A percentile compares a stretch with the other conserved stretches of the same genome.
These are phyloP conservation scores for Ceraclea dissimilis DNA, from an alignment of 2,888 invertebrate species.

Conservation along the genomic window DNA sequence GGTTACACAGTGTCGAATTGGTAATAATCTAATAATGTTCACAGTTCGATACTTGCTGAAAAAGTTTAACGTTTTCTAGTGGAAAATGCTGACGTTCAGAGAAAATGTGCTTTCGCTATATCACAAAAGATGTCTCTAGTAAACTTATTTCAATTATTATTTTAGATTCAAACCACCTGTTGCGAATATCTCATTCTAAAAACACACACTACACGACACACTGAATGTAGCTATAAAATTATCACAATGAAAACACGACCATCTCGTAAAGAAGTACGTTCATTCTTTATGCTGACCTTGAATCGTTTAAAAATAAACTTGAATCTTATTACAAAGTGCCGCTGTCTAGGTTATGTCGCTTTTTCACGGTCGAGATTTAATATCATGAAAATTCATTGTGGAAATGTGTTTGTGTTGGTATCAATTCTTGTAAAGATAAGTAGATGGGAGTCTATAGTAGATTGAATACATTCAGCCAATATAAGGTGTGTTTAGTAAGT, in stretches of 20 bases:
- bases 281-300: constrained; percentile 2
- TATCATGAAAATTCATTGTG: too few species aligned
- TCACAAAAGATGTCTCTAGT: constrained; percentile 8
- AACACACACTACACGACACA: not conserved
- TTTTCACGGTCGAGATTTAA: too few species aligned
- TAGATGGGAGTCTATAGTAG: too few species aligned
- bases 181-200: constrained; percentile 9
- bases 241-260: constrained; percentile 3
- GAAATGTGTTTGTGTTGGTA: too few species aligned
- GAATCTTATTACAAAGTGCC: constrained; percentile 4
- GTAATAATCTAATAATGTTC: too few species aligned
- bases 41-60: too few species aligned
- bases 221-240: not conserved
- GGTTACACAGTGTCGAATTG: too few species aligned
- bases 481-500: too few species aligned
- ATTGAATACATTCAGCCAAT: too few species aligned
- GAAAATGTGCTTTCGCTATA: not conserved
- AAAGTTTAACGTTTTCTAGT: too few species aligned
- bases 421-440: too few species aligned
- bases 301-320: not conserved
- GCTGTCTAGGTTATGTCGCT: not conserved
- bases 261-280: not conserved
- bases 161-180: constrained; percentile 15
- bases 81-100: too few species aligned
- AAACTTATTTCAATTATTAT: constrained; percentile 2